Base-by-base conservation (phyloP, 2,888 invertebrate genomes). In the Amblyjoppa fuscipennis region DNA sequence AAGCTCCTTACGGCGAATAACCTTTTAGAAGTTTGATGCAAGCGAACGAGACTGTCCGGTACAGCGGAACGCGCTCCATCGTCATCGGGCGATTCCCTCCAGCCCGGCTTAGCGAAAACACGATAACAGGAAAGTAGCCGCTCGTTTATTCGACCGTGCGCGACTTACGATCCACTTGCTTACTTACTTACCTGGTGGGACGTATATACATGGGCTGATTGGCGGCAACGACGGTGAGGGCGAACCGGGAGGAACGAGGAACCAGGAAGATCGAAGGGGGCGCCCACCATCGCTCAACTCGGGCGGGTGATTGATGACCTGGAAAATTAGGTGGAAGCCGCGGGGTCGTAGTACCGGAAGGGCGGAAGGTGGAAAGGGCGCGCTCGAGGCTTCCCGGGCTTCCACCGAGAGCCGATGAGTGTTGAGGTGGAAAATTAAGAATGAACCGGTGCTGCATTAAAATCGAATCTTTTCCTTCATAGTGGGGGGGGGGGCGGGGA, bases 281-380 rank as follows among this genome's bases (percentile, higher is more conserved):
- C 49, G n/a, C 45, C 70, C 45, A 59, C 59, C 76, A 84, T 85
- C 82, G 83, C 73, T 81, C 76, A 83, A 75, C 81, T 76, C 75
- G 56, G 28, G 68, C 49, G 84, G 83, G 88, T 90, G 89, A 90
- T 89, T 89, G 90, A 89, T 90, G 88, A 83, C 83, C 84, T 85
- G 88, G 87, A 89, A 89, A 88, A 88, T 90, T 87, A 88, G 86
- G 87, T 84, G 83, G 83, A 87, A 85, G 82, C 79, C 59, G 70
- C 66, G 75, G 75, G 82, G 70, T 81, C 64, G 69, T 34, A 49
- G 49, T 20, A 38, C 25, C 9, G 20, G 9, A n/a, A 25, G 66
- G 25, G 71, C 41, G 73, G 61, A 25, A 31, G 64, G 66, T 66
- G 45, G 56, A 56, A 28, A 69, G 64, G 51, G 56, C 41, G 56